These are phyloP conservation scores for Asarcornis scutulata DNA, from an alignment of 2,113 vertebrate species.

Conservation along the genomic window DNA sequence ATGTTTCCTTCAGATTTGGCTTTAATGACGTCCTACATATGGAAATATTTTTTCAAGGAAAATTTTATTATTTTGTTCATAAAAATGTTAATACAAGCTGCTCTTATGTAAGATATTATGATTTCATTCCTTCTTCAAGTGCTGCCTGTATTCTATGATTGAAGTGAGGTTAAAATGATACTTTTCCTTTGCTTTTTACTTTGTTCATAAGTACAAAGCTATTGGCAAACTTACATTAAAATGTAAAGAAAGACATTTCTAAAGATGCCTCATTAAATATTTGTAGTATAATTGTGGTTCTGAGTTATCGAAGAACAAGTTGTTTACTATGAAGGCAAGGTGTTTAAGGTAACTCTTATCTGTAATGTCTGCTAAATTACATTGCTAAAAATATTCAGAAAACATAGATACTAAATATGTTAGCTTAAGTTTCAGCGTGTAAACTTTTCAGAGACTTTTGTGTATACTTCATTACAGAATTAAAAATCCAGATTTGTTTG, in stretches of 20 bases:
- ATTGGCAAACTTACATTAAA: background rate
- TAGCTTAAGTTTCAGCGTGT: background rate
- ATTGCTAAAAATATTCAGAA: background rate
- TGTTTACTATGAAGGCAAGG: background rate
- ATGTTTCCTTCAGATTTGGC: background rate
- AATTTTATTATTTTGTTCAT: background rate
- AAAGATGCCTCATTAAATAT: background rate
- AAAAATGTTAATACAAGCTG: background rate
- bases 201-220: background rate
- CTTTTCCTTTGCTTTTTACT: background rate
- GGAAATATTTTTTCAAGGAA: background rate
- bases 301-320: background rate
- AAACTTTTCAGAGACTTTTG: background rate
- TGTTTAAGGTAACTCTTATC: background rate
- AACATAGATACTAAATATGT: background rate
- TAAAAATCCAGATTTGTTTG: background rate
- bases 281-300: background rate
- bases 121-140: background rate
- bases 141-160: background rate
- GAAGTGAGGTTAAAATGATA: background rate
- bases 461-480: background rate
- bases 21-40: background rate
- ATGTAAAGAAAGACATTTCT: background rate
- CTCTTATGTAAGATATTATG: background rate
- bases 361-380: background rate